phyloP scores from a whole-genome alignment of 2,888 invertebrate genomes.

The Plusia festucae region DNA sequence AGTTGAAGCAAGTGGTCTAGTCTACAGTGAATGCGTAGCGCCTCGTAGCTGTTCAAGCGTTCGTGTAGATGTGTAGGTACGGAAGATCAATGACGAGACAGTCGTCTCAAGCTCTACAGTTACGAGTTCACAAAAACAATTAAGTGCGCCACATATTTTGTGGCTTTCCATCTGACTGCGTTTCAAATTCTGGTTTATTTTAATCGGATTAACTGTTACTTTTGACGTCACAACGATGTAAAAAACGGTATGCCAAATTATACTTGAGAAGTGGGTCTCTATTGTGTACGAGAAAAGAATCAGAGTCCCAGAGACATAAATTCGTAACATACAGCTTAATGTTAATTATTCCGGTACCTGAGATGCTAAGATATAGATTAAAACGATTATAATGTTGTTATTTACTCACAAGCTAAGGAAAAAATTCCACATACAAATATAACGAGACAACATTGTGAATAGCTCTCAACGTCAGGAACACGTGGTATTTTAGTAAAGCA shows the following conservation, averaged over 20 bases:
- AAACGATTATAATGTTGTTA: conserved; percentile 12
- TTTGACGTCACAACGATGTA: conserved; percentile 75
- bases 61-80: conserved; percentile 57
- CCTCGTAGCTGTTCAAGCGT: conserved; percentile 64
- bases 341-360: conserved; percentile 52
- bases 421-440: conserved; percentile 40
- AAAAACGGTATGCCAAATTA: conserved; percentile 87
- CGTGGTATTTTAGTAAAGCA: conserved; percentile 83
- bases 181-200: conserved; percentile 74
- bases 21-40: conserved; percentile 64
- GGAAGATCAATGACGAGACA: conserved; percentile 58
- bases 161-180: conserved; percentile 68
- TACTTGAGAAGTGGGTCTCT: conserved; percentile 83
- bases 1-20: conserved; percentile 24
- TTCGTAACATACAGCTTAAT: conserved; percentile 44
- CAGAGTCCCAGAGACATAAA: conserved; percentile 62
- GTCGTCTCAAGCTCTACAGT: conserved; percentile 51
- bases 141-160: conserved; percentile 67
- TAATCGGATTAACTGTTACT: conserved; percentile 80
- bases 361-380: conserved; percentile 34
- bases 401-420: conserved; percentile 21
- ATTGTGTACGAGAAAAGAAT: conserved; percentile 78
- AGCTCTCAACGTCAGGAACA: conserved; percentile 77
- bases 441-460: conserved; percentile 59
- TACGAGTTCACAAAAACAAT: conserved; percentile 61